Percentiles rank a stretch among this genome's conserved stretches.
Conservation (phyloP, 1,140 invertebrate species). For the Rhagoletis pomonella region DNA sequence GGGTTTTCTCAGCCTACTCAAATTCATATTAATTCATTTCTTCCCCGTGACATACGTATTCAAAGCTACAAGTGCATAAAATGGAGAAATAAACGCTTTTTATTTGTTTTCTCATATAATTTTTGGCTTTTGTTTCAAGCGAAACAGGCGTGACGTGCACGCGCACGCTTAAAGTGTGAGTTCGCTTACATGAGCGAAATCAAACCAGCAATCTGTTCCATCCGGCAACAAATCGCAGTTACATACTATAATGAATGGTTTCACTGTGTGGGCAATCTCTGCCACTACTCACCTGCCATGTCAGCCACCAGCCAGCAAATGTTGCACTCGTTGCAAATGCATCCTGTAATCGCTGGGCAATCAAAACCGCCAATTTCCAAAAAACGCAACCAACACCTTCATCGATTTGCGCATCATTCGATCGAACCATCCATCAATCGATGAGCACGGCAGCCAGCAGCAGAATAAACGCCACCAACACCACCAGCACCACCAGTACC, state of each 20-base stretch:
- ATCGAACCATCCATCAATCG: slow-evolving; percentile 36
- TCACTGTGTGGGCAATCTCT: slow-evolving; percentile 23
- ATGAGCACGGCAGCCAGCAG: not conserved
- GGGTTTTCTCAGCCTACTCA: too few relatives aligned
- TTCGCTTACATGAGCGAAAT: slow-evolving; percentile 12
- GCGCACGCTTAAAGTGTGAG: slow-evolving; percentile 47
- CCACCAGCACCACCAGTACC: not conserved
- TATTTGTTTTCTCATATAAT: not conserved
- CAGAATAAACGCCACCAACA: not conserved
- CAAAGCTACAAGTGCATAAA: not conserved
- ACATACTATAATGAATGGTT: not conserved
- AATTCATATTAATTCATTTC: not conserved
- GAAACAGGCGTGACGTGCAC: slow-evolving; percentile 1
- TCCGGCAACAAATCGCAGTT: slow-evolving; percentile 4
- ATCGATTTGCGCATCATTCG: slow-evolving; percentile 11
- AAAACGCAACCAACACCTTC: slow-evolving; percentile 51
- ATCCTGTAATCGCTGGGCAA: not conserved
- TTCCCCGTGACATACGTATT: not conserved
- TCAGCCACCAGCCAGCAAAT: not conserved
- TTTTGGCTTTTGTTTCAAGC: not conserved
- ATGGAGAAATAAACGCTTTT: not conserved
- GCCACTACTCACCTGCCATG: slow-evolving; percentile 4
- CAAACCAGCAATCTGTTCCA: slow-evolving; percentile 31
- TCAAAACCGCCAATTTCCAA: slow-evolving; percentile 37
- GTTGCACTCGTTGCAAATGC: not conserved